Conservation (phyloP, 2,888 invertebrate species). For the Dione vanillae region DNA sequence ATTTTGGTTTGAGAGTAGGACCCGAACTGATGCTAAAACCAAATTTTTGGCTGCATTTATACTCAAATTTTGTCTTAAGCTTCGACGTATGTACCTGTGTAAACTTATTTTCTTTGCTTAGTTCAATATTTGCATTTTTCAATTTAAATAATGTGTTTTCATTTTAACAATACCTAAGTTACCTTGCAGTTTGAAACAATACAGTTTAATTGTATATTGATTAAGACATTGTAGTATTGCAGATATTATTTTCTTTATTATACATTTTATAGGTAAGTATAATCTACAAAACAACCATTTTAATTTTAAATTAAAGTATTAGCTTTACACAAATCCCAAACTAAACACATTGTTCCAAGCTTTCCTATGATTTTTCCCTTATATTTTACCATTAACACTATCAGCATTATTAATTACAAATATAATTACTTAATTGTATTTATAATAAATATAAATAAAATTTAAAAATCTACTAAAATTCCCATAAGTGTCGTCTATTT, state of each 20-base stretch:
- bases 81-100: slow-evolving; percentile 41
- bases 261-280: background rate
- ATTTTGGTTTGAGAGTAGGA: slow-evolving; percentile 71
- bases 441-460: no score
- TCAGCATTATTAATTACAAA: no score
- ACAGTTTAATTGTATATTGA: slow-evolving; percentile 58
- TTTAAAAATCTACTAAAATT: no score
- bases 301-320: no score
- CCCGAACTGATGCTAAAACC: slow-evolving; percentile 69
- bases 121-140: slow-evolving; percentile 60
- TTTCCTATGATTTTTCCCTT: no score
- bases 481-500: no score
- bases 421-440: no score
- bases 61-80: slow-evolving; percentile 52
- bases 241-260: slow-evolving; percentile 20
- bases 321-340: no score
- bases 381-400: no score
- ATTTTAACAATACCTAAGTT: slow-evolving; percentile 57
- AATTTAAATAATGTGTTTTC: slow-evolving; percentile 55
- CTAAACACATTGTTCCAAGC: no score
- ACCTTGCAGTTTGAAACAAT: slow-evolving; percentile 64
- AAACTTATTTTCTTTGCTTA: slow-evolving; percentile 47
- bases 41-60: slow-evolving; percentile 62
- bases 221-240: slow-evolving; percentile 55
- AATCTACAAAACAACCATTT: no score